phyloP scores from a whole-genome alignment of 2,113 vertebrate genomes.

The Oncorhynchus masou region DNA sequence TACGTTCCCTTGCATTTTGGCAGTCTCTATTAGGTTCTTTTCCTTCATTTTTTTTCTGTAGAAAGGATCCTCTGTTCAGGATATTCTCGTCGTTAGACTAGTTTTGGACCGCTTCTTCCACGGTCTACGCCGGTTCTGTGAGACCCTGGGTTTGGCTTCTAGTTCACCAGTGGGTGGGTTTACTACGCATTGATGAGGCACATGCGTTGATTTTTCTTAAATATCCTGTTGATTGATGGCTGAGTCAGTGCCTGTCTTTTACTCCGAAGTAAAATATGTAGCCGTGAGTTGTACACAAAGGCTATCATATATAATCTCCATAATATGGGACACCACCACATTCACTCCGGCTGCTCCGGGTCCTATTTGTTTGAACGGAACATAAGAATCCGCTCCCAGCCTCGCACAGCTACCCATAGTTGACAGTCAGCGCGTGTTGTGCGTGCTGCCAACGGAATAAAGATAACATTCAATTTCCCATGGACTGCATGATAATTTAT shows the following conservation, averaged over 20 bases:
- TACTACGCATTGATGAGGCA: constrained; percentile 36
- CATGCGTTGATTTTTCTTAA: constrained; percentile 10
- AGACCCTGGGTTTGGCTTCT: constrained; percentile 34
- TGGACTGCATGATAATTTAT: constrained; percentile 46
- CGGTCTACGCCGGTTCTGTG: constrained; percentile 29
- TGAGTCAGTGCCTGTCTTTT: background rate
- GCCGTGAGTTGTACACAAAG: constrained; percentile 14
- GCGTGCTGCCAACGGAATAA: constrained; percentile 20
- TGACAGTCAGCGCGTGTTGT: constrained; percentile 22
- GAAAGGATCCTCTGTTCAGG: constrained; percentile 27
- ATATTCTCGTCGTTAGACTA: constrained; percentile 65
- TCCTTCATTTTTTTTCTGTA: constrained; percentile 83
- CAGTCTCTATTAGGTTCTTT: constrained; percentile 92
- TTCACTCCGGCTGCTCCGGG: background rate
- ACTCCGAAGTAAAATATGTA: constrained; percentile 15
- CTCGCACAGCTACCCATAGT: background rate
- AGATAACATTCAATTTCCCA: constrained; percentile 45
- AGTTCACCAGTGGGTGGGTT: constrained; percentile 60
- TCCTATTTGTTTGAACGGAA: background rate
- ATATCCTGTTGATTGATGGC: constrained; percentile 25
- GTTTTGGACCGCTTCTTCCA: constrained; percentile 38
- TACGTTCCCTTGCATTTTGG: constrained; percentile 95
- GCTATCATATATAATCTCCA: constrained; percentile 6
- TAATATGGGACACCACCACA: constrained; percentile 7
- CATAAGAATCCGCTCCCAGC: background rate